Evolutionary conservation across 2,888 invertebrate genomes (phyloP), one percentile per base, ranked within the genome.

Genomic region (Lypha dubia): DNA sequence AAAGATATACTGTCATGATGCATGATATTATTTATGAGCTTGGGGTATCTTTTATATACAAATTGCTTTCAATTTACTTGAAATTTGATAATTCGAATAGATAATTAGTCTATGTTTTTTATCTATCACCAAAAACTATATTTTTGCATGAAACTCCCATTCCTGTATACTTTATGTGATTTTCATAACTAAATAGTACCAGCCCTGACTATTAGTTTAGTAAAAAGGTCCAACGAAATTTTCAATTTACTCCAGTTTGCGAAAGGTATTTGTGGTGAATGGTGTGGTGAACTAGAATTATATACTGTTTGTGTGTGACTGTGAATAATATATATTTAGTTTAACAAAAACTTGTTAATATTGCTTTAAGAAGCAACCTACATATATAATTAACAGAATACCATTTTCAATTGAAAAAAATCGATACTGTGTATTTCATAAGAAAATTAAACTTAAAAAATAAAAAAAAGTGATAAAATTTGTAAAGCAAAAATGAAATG

Each of bases 181-280:
- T 71, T 60, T 11, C 1, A 0, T 46, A 44, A 60, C 22, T 38
- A 15, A 28, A n/a, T 7, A 41, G 51, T 77, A 60, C 24, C 77
- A 60, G 22, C 77, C 15, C 77, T 68, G 63, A 4, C 3, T 7
- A 44, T 13, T 65, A 56, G 13, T 11, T 63, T 53, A 24, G 60
- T 20, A 65, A 80, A 67, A 81, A 70, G 60, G 56, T 70, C 41
- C 67, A 53, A 76, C 11, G n/a, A 62, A 38, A 70, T 41, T 44
- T 56, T 65, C 28, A 46, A 58, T 70, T 56, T 63, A 75, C 70
- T 56, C 24, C 53, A 82, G 81, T 82, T 76, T 65, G 56, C 63
- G 38, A 82, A 49, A 35, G 46, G 70, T 70, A 63, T 76, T 76
- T 56, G 56, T 70, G 20, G 60, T 60, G 53, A 51, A 44, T 38